phyloP scores from a whole-genome alignment of 2,113 vertebrate genomes.

The Neolamprologus modestus region DNA sequence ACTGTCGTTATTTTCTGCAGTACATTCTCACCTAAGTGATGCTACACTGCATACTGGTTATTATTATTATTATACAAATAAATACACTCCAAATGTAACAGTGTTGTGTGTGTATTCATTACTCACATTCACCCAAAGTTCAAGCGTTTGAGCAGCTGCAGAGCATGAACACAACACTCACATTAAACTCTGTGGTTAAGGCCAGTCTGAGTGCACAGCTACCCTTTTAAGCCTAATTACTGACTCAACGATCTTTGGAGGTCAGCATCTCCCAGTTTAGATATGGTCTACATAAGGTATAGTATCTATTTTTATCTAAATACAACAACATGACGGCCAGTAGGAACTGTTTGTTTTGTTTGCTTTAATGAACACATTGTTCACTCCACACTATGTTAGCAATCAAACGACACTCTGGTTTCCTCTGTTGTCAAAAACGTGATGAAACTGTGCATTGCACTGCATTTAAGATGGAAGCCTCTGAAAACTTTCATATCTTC shows the following conservation, averaged over 20 bases:
- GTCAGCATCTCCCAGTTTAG: neutral
- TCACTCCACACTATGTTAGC: neutral
- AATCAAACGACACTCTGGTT: neutral
- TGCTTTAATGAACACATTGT: neutral
- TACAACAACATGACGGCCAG: neutral
- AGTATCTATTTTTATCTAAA: neutral
- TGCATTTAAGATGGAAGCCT: neutral
- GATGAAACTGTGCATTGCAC: neutral
- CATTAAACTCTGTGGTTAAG: neutral
- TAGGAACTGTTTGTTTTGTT: neutral
- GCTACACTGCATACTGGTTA: neutral
- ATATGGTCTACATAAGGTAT: neutral
- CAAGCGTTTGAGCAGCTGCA: neutral
- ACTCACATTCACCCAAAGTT: neutral
- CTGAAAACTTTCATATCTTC: neutral
- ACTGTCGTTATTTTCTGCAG: conserved; percentile 32
- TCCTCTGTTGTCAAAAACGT: neutral
- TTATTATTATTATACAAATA: conserved; percentile 11
- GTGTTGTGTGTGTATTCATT: neutral
- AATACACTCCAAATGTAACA: conserved; percentile 5
- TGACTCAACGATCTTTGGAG: neutral
- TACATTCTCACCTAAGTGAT: conserved; percentile 9
- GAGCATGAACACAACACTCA: neutral
- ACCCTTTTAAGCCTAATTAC: neutral
- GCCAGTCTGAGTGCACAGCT: neutral